Evolutionary conservation across 2,113 vertebrate species (phyloP).

Genomic region (Odobenus rosmarus): DNA sequence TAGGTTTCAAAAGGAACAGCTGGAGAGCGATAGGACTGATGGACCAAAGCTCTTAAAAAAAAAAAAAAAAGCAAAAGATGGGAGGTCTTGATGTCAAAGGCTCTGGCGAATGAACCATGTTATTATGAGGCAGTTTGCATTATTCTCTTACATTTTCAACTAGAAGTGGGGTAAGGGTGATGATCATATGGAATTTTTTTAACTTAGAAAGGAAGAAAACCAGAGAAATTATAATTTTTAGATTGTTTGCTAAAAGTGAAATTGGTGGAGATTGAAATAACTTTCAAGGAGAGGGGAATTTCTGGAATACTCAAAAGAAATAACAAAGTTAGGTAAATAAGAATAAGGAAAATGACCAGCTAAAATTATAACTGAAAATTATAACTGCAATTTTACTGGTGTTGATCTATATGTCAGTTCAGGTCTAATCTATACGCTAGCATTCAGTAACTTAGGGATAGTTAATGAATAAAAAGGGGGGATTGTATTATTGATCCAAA

Average conservation of each 20-base stretch:
- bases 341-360: background rate
- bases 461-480: background rate
- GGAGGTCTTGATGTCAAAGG: background rate
- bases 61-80: background rate
- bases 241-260: background rate
- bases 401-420: background rate
- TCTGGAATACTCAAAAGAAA: background rate
- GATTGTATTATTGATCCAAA: background rate
- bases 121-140: background rate
- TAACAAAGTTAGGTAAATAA: background rate
- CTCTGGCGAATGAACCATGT: background rate
- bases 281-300: background rate
- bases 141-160: background rate
- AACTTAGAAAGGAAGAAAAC: background rate
- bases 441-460: background rate
- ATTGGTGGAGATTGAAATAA: background rate
- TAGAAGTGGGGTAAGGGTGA: background rate
- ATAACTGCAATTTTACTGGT: background rate
- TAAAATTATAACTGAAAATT: background rate
- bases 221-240: background rate
- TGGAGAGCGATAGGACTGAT: background rate
- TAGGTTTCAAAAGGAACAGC: background rate
- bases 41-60: background rate
- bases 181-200: background rate
- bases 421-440: background rate